Base-by-base conservation (phyloP, 2,797 vertebrate species). In the Gastrophryne carolinensis region DNA sequence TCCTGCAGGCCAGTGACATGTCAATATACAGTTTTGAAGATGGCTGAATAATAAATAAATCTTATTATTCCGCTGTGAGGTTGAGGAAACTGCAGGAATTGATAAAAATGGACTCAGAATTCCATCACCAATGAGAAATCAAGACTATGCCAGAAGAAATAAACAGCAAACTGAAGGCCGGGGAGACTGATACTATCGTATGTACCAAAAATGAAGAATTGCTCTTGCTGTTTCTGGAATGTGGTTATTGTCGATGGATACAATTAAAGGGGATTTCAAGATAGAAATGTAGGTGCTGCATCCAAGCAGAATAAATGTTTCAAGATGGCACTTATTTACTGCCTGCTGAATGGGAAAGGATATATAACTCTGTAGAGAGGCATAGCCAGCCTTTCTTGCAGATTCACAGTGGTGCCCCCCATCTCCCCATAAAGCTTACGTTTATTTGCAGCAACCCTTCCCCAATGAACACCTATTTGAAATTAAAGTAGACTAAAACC, bases 41-140 rank as follows among this genome's bases (percentile, higher is more conserved):
- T 44, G 67, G 23, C 67, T 76, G 73, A 81, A 73, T 80, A 82
- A 74, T 73, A 80, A 79, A 76, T 66, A 26, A 1, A 44, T 58
- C 29, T 47, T 54, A 60, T 76, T 75, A 79, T 63, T 64, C 78
- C 64, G 21, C 3, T 66, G 15, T 1, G 60, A 72, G 30, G 57
- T 24, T 44, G 67, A 49, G 34, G 61, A 80, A 37, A 9, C 27
- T 54, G 0, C 21, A 74, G 37, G 57, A 39, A 0, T 57, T 72
- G 57, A 76, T 58, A 84, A 54, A 34, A 53, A 34, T 57, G 19
- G 15, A 61, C 54, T 80, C 37, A 66, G 57, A 60, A 44, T 50
- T 58, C 56, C 81, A 65, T 66, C 60, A 52, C 8, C 64, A 17
- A 12, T 52, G 19, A 57, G 75, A 30, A 64, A 81, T 79, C 60